Conservation (phyloP, 2,797 vertebrate genomes). For the Protonibea diacanthus region DNA sequence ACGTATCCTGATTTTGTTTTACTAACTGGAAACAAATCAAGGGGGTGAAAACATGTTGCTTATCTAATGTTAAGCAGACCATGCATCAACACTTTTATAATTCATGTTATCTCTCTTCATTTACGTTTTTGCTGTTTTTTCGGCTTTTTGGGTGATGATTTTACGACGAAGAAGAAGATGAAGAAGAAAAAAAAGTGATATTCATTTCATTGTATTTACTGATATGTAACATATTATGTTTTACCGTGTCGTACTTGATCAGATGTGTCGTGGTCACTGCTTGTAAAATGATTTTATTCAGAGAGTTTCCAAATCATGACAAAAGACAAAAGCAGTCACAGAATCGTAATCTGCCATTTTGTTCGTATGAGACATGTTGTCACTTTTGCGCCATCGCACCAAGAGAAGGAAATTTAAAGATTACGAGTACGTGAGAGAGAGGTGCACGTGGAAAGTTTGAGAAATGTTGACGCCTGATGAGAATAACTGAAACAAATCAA, state of each 20-base stretch:
- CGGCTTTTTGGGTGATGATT: slow-evolving; percentile 66
- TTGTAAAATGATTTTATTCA: slow-evolving; percentile 71
- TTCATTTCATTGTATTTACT: slow-evolving; percentile 78
- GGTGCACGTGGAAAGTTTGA: slow-evolving; percentile 4
- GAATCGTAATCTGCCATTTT: slow-evolving; percentile 44
- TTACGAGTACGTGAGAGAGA: neutral
- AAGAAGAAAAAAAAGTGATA: slow-evolving; percentile 41
- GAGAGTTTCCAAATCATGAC: slow-evolving; percentile 82
- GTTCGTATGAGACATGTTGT: slow-evolving; percentile 16
- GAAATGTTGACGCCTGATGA: neutral
- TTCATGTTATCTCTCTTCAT: slow-evolving; percentile 62
- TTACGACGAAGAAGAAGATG: slow-evolving; percentile 35
- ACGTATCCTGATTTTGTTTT: slow-evolving; percentile 74
- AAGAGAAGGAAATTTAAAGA: slow-evolving; percentile 14
- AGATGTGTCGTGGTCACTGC: slow-evolving; percentile 74
- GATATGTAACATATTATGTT: slow-evolving; percentile 74
- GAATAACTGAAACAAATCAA: too few relatives aligned
- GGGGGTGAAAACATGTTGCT: slow-evolving; percentile 61
- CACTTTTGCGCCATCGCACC: slow-evolving; percentile 10
- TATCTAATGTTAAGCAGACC: slow-evolving; percentile 58
- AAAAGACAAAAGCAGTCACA: slow-evolving; percentile 66
- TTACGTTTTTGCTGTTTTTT: slow-evolving; percentile 70
- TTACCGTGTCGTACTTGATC: slow-evolving; percentile 72
- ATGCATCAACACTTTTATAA: slow-evolving; percentile 60
- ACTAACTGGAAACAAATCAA: slow-evolving; percentile 79